These are phyloP conservation scores for Leucophora obtusa DNA, from an alignment of 2,888 invertebrate species.

Conservation along the genomic window DNA sequence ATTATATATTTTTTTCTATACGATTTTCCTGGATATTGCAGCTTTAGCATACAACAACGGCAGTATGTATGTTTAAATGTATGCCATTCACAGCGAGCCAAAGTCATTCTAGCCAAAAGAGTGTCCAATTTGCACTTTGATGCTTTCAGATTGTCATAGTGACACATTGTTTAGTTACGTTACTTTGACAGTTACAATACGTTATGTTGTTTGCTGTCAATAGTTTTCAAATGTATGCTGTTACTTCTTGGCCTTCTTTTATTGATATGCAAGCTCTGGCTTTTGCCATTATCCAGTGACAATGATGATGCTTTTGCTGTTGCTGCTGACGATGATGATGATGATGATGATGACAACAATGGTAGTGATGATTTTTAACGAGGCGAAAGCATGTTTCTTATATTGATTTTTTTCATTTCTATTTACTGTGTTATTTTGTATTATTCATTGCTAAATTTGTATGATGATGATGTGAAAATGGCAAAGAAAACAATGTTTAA, in stretches of 20 bases:
- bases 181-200: constrained; percentile 66
- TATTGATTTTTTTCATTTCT: not conserved
- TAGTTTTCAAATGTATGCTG: constrained; percentile 62
- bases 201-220: constrained; percentile 65
- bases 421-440: not conserved
- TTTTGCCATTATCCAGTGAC: constrained; percentile 53
- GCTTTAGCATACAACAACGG: not conserved
- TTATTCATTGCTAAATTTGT: constrained; percentile 57
- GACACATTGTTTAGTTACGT: constrained; percentile 66
- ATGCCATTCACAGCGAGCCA: constrained; percentile 47
- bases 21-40: constrained; percentile 11
- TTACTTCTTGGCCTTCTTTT: constrained; percentile 60
- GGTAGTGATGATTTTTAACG: constrained; percentile 57
- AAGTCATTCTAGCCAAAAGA: constrained; percentile 39
- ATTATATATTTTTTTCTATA: constrained; percentile 12
- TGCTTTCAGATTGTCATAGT: constrained; percentile 66
- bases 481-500: constrained; percentile 55
- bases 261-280: constrained; percentile 56
- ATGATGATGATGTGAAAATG: constrained; percentile 60
- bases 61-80: constrained; percentile 36
- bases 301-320: constrained; percentile 8
- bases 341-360: constrained; percentile 12
- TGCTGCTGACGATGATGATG: constrained; percentile 1
- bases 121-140: constrained; percentile 67
- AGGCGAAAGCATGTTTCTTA: constrained; percentile 55